Evolutionary conservation across 2,888 invertebrate genomes (phyloP), one percentile per base, ranked within the genome.

Genomic region (Ophioninae sp.): DNA sequence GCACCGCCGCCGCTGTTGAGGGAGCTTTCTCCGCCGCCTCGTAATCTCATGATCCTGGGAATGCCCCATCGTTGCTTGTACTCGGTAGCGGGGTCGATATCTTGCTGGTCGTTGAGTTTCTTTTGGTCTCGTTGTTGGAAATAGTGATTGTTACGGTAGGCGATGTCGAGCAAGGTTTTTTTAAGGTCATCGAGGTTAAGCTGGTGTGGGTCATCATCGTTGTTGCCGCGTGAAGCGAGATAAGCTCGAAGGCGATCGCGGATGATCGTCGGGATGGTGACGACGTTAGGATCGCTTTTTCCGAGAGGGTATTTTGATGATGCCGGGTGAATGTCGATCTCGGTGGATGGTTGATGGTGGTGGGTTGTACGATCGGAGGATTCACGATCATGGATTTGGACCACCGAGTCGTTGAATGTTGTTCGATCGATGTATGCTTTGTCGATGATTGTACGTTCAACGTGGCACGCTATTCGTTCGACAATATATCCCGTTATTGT

Each of bases 1-100:
- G 95, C 95, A 82, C 96, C 95, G 75, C 93, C 93, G 86, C 94
- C 94, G 83, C 95, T 95, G 92, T 96, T 97, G 89, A 97, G 94
- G 65, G 97, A 96, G 93, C 96, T 96, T 93, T 97, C 97, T 81
- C 97, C 97, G 73, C 97, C 97, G 78, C 97, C 97, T 85, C 95
- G 94, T 84, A 97, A 94, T 86, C 96, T 94, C 89, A 96, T 93
- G 75, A 94, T 94, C 65, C 93, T 93, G 82, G 95, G 94, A 78
- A 95, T 94, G 67, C 95, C 95, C 95, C 95, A 96, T 86, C 92
- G 90, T 82, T 87, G 84, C 79, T 92, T 93, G 85, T 93, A 92
- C 56, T 86, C 88, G 37, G 85, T 80, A 41, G 88, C 88, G 37
- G 88, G 86, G 73, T 90, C 86, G 76, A 30, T 30, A 30, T 80